phyloP scores from a whole-genome alignment of 2,888 invertebrate genomes.

The Eretmocerus hayati region DNA sequence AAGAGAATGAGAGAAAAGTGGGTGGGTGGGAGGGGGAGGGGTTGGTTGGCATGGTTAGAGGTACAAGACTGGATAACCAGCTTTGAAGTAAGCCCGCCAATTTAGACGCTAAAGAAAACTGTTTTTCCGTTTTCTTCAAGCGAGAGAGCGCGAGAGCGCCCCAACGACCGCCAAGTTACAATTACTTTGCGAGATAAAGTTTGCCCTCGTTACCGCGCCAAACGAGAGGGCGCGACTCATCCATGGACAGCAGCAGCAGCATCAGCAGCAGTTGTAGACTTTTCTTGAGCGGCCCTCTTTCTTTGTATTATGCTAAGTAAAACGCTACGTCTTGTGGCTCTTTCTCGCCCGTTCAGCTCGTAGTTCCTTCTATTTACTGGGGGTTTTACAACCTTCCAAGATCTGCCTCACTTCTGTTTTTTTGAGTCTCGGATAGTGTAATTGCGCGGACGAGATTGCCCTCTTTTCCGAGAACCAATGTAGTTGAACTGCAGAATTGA shows the following conservation, averaged over 20 bases:
- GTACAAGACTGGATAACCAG: constrained; percentile 36
- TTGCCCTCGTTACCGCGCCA: constrained; percentile 30
- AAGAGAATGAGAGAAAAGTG: constrained; percentile 15
- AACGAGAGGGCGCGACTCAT: constrained; percentile 17
- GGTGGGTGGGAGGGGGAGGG: background rate
- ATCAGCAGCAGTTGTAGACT: constrained; percentile 10
- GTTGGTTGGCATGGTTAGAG: constrained; percentile 11
- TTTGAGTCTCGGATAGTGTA: background rate
- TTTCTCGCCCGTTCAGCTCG: background rate
- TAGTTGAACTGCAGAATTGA: too few species aligned
- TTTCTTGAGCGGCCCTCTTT: constrained; percentile 23
- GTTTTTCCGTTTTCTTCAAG: constrained; percentile 37
- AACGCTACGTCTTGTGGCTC: constrained; percentile 17
- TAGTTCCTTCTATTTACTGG: background rate
- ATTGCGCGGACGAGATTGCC: background rate
- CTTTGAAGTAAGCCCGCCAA: constrained; percentile 41
- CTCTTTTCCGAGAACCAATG: background rate
- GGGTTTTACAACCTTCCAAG: background rate
- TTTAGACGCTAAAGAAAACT: constrained; percentile 40
- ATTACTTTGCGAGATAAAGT: constrained; percentile 36
- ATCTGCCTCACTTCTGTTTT: background rate
- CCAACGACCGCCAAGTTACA: constrained; percentile 27
- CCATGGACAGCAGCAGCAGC: constrained; percentile 1
- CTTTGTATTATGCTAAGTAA: constrained; percentile 32
- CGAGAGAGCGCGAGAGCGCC: too few species aligned